Evolutionary conservation across 2,888 invertebrate species (phyloP).

Genomic region (Caenorhabditis sp.): DNA sequence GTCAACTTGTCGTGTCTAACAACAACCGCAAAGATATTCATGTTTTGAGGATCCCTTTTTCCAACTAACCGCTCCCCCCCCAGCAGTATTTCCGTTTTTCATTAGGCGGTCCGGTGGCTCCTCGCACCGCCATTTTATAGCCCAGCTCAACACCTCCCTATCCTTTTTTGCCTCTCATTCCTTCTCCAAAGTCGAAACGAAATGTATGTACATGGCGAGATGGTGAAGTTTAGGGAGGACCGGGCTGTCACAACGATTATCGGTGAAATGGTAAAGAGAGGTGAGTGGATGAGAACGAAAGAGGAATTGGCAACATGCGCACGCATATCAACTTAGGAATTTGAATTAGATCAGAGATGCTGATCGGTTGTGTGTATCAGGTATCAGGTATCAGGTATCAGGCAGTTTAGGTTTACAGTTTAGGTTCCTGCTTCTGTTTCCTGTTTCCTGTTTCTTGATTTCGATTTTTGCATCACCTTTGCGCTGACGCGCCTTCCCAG

Average conservation of each 20-base stretch:
- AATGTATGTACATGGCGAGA: no score
- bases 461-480: no score
- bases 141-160: background rate
- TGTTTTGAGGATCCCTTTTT: background rate
- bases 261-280: conserved; percentile 20
- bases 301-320: no score
- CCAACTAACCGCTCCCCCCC: conserved; percentile 23
- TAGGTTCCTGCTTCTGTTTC: no score
- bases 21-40: background rate
- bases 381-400: no score
- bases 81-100: conserved; percentile 2
- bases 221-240: background rate
- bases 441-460: no score
- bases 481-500: no score
- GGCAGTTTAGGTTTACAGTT: no score
- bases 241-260: conserved; percentile 57
- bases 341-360: background rate
- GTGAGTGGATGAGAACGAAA: conserved; percentile 2
- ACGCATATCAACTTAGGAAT: conserved; percentile 35
- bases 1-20: conserved; percentile 49
- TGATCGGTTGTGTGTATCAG: no score
- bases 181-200: background rate
- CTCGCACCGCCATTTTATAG: conserved; percentile 43
- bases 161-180: conserved; percentile 9
- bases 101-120: no score